Evolutionary conservation across 2,113 vertebrate species (phyloP).

Genomic region (human (Homo sapiens)): DNA sequence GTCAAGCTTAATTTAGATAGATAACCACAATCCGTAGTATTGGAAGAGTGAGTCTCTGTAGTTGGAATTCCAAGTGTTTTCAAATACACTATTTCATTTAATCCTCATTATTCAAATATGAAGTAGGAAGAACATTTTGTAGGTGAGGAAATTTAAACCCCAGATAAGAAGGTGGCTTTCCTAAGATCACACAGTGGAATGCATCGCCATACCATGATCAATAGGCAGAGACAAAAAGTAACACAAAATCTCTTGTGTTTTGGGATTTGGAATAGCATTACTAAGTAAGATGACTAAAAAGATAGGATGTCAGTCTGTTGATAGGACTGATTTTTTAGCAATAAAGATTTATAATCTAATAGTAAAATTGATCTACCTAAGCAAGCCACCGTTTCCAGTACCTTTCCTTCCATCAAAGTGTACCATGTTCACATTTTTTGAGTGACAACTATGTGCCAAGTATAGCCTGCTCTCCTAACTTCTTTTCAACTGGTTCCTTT

Average conservation of each 20-base stretch:
- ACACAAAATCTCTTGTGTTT: background rate
- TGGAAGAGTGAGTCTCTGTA: background rate
- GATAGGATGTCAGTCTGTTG: background rate
- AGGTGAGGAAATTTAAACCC: background rate
- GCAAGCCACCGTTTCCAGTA: background rate
- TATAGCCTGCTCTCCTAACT: background rate
- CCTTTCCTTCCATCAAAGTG: background rate
- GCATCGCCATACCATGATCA: background rate
- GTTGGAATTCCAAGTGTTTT: background rate
- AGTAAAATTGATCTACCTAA: background rate
- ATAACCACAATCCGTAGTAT: background rate
- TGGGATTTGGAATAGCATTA: background rate
- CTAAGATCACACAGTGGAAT: background rate
- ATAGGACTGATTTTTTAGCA: background rate
- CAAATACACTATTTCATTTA: background rate
- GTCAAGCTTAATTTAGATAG: background rate
- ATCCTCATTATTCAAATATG: background rate
- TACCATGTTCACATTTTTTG: background rate
- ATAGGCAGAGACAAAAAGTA: background rate
- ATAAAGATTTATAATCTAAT: background rate
- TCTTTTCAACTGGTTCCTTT: background rate
- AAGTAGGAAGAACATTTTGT: background rate
- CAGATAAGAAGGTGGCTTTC: background rate
- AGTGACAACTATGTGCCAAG: background rate
- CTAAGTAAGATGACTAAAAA: background rate